Evolutionary conservation across 2,113 vertebrate species (phyloP).

Genomic region (Taurulus bubalis): DNA sequence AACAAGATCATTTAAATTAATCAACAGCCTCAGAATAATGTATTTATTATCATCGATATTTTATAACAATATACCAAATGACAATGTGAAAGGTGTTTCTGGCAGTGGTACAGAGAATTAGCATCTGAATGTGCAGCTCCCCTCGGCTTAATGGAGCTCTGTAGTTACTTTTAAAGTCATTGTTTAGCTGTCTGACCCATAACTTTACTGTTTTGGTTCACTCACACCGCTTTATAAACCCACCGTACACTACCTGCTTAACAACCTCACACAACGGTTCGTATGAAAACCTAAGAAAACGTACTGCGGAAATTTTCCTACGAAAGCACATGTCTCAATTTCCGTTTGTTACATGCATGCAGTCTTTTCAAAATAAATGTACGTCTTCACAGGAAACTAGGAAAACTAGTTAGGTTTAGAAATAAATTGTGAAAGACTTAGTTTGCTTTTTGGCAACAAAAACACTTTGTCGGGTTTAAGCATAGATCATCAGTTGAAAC

Average conservation of each 20-base stretch:
- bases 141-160: not conserved
- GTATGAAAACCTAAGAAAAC: not conserved
- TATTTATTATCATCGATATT: not conserved
- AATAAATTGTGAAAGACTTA: too few species aligned
- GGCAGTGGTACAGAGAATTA: not conserved
- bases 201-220: not conserved
- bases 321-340: not conserved
- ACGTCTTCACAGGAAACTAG: too few species aligned
- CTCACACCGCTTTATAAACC: not conserved
- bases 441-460: too few species aligned
- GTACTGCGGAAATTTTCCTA: too few species aligned
- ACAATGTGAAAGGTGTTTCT: not conserved
- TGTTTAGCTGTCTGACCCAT: not conserved
- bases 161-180: not conserved
- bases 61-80: not conserved
- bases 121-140: not conserved
- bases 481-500: too few species aligned
- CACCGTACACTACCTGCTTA: not conserved
- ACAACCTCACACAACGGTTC: not conserved
- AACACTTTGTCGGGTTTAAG: too few species aligned
- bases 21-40: not conserved
- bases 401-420: too few species aligned
- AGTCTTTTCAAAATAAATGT: too few species aligned
- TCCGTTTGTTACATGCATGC: not conserved
- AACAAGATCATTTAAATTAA: not conserved